Evolutionary conservation across 2,888 invertebrate genomes (phyloP).

Genomic region (Drosophila parthenogenetica): DNA sequence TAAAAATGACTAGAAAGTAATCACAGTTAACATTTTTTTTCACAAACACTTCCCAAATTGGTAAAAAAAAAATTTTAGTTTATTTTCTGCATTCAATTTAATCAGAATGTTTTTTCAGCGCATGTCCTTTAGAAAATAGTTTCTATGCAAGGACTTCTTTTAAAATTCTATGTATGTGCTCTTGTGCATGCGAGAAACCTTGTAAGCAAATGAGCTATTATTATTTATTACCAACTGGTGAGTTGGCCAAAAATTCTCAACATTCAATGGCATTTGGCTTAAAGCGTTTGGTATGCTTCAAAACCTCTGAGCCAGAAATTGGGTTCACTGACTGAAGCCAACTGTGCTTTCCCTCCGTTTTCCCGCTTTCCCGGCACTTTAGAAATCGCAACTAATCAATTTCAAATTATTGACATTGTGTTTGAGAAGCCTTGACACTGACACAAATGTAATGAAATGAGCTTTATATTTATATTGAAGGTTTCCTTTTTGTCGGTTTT

Average conservation of each 20-base stretch:
- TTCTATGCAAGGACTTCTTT: neutral
- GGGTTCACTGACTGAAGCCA: constrained; percentile 15
- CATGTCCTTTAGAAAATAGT: neutral
- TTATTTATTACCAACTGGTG: constrained; percentile 50
- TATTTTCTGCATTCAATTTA: neutral
- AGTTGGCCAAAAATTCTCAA: constrained; percentile 15
- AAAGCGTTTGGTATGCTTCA: constrained; percentile 5
- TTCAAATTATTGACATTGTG: constrained; percentile 22
- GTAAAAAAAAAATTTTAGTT: neutral
- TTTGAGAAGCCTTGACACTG: constrained; percentile 13
- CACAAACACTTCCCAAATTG: neutral
- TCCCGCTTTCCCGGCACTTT: neutral
- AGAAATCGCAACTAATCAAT: constrained; percentile 20
- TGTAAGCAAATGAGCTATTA: constrained; percentile 50
- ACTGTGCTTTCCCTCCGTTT: neutral
- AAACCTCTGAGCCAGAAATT: neutral
- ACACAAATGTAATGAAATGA: constrained; percentile 6
- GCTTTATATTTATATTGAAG: constrained; percentile 2
- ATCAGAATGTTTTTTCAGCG: neutral
- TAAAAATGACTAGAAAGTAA: too few relatives aligned
- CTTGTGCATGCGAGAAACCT: constrained; percentile 5
- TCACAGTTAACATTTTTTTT: neutral
- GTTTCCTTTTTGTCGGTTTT: neutral
- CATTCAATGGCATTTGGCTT: constrained; percentile 7
- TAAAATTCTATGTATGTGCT: neutral